Conservation (phyloP, 2,888 invertebrate species). For the Diaphora mendica region DNA sequence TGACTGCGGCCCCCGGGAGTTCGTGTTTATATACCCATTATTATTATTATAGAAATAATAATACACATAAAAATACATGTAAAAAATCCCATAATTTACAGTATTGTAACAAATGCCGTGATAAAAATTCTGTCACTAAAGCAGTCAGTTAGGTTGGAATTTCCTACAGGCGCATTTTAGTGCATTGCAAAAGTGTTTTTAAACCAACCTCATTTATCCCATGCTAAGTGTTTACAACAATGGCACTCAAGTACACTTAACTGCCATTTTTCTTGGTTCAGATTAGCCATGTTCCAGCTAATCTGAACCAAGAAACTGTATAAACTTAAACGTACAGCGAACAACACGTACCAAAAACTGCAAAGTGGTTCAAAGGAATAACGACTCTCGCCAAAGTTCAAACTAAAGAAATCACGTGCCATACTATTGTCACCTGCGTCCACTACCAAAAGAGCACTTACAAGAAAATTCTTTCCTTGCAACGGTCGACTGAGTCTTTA, state of each 20-base stretch:
- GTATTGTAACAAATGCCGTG: too few species aligned
- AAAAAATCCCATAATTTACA: too few species aligned
- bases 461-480: slow-evolving; percentile 48
- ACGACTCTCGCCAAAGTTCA: slow-evolving; percentile 50
- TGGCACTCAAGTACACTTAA: background rate
- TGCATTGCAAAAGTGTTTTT: too few species aligned
- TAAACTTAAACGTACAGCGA: slow-evolving; percentile 34
- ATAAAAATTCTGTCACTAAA: too few species aligned
- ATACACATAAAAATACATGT: too few species aligned
- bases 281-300: background rate
- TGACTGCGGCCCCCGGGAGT: too few species aligned
- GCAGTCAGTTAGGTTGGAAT: too few species aligned
- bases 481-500: slow-evolving; percentile 28
- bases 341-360: slow-evolving; percentile 47
- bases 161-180: too few species aligned
- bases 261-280: background rate
- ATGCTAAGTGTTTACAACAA: background rate
- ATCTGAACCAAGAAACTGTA: slow-evolving; percentile 28
- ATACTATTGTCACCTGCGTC: slow-evolving; percentile 67
- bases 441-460: slow-evolving; percentile 57
- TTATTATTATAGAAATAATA: too few species aligned
- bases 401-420: slow-evolving; percentile 59
- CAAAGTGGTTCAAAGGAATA: slow-evolving; percentile 50
- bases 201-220: too few species aligned
- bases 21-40: too few species aligned